Evolutionary conservation across 2,888 invertebrate species (phyloP), one percentile per base, ranked within the genome.

Genomic region (Ophioninae sp.): DNA sequence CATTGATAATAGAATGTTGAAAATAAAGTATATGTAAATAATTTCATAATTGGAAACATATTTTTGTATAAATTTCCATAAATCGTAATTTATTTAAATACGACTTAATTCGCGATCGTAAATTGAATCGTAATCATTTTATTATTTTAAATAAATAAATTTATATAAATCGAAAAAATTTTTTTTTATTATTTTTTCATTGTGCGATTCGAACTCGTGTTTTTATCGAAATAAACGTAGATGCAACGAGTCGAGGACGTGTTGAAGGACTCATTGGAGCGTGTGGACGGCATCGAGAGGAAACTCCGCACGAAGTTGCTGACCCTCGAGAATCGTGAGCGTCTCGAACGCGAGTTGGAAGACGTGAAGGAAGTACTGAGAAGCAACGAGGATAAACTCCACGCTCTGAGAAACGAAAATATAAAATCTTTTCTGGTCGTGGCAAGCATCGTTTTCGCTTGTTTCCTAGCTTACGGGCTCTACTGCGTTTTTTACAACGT

Each of bases 401-500:
- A 85, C 13, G 81, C 71, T 0, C 82, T 93, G n/a, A 86, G 89
- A 61, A 88, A 86, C 56, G 88, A 91, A 73, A 92, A 92, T 78
- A 89, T 90, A 37, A 89, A 88, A 82, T 87, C 90, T 2, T 92
- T 90, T 64, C 89, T 92, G 88, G 80, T 91, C 37, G 88, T 90
- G 22, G 90, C 87, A 5, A 87, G 89, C 80, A 44, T 92, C 20
- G 83, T 90, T 41, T 92, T 92, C 64, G 77, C 86, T 17, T 89
- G 89, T 75, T 91, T 90, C 59, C 83, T 91, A 73, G 30, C 90
- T 13, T 92, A 88, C 74, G 90, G 90, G 64, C 77, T 90, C 37
- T 92, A 91, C 79, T 82, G 87, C 67, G 81, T 87, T 39, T 84
- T 90, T 81, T 87, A 86, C 67, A 86, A 85, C 39, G n/a, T 73